Evolutionary conservation across 2,113 vertebrate genomes (phyloP).

Genomic region (Syngnathoides biaculeatus): DNA sequence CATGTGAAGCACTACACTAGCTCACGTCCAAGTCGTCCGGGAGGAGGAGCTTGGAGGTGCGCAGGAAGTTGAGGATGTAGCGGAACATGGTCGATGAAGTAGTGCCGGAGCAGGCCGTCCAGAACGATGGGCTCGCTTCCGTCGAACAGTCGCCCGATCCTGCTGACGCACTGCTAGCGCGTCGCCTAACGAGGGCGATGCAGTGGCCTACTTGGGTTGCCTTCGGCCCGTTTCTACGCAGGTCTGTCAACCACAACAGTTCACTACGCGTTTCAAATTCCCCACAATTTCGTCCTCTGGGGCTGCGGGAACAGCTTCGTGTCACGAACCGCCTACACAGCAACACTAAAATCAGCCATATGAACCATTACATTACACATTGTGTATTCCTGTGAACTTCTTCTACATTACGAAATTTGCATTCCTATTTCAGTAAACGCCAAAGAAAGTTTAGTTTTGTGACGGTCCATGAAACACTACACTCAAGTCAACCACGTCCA

Average conservation of each 20-base stretch:
- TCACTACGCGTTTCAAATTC: too few relatives aligned
- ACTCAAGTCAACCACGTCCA: too few relatives aligned
- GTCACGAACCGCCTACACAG: background rate
- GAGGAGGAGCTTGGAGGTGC: constrained; percentile 90
- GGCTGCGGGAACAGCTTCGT: background rate
- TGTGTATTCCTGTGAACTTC: too few relatives aligned
- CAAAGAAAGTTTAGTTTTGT: too few relatives aligned
- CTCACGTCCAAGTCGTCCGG: constrained; percentile 96
- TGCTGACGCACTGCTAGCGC: constrained; percentile 41
- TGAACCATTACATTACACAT: too few relatives aligned
- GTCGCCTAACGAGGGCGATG: background rate
- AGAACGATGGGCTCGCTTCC: constrained; percentile 95
- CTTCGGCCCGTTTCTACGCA: background rate
- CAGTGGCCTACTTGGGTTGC: too few relatives aligned
- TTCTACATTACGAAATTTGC: too few relatives aligned
- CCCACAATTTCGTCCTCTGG: background rate
- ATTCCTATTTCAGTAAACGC: too few relatives aligned
- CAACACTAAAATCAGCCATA: background rate
- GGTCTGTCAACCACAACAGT: too few relatives aligned
- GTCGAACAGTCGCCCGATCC: constrained; percentile 93
- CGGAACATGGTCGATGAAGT: constrained; percentile 98
- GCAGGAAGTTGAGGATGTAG: constrained; percentile 93
- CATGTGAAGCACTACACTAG: constrained; percentile 9
- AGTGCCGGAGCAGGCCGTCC: constrained; percentile 96
- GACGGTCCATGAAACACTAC: too few relatives aligned